Base-by-base conservation (phyloP, 1,140 invertebrate species). In the Phymastichus coffea region DNA sequence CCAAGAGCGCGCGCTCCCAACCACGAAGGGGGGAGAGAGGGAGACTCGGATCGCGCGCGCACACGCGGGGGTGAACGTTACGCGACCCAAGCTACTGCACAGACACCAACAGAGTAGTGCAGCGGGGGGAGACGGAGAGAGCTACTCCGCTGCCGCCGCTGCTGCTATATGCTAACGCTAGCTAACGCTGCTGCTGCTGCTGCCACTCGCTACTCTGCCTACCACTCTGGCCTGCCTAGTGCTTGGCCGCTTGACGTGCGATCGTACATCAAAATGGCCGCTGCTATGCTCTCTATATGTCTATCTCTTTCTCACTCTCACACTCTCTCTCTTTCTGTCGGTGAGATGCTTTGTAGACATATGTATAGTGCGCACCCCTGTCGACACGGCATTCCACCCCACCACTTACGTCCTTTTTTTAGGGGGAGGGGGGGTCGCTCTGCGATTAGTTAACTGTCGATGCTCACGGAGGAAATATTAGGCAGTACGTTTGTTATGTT, bases 251-350 rank as follows among this genome's bases (percentile, higher is more conserved):
- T 69, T 74, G 71, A 74, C 70, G 72, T 71, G 68, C 64, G 66
- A 66, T 66, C 72, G 71, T 75, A 77, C 73, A 76, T 77, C 75
- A 77, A 77, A 76, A 77, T 77, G 75, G 75, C 75, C 38, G 57
- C 43, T 33, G 3, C 3, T 14, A 12, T 47, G 25, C 10, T 71
- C n/a, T n/a, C n/a, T n/a, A n/a, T n/a, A n/a, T n/a, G n/a, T n/a
- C n/a, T n/a, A n/a, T 72, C 72, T 59, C 71, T 68, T 63, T 63
- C 71, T 66, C 40, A n/a, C 15, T 25, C 19, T 23, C 22, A 23
- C 35, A 30, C 15, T 23, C 25, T 25, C 25, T 25, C n/a, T 23
- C n/a, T 14, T 33, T 20, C 2, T 33, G 28, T 49, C 3, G 20
- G 19, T 19, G 17, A 15, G n/a, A n/a, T n/a, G n/a, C n/a, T n/a